Evolutionary conservation across 2,113 vertebrate genomes (phyloP).

Genomic region (Leiothrix lutea): DNA sequence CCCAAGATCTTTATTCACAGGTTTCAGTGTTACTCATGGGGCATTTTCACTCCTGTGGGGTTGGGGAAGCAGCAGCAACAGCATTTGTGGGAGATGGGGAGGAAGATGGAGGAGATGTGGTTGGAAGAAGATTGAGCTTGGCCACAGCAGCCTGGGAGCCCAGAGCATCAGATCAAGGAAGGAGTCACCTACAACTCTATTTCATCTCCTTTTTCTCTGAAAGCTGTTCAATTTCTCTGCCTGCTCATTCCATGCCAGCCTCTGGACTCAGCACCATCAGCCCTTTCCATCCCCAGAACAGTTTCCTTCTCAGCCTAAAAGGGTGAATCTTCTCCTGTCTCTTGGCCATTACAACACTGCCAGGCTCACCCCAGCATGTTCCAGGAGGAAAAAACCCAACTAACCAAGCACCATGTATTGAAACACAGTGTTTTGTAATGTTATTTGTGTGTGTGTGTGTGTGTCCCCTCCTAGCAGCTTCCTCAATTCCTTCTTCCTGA

Average conservation of each 20-base stretch:
- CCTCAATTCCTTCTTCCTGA: slow-evolving; percentile 19
- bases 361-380: neutral
- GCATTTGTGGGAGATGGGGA: neutral
- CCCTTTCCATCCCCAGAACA: neutral
- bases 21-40: neutral
- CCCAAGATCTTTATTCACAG: fast-evolving
- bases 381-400: neutral
- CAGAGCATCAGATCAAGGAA: neutral
- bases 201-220: neutral
- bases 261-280: neutral
- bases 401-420: neutral
- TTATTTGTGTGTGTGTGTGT: neutral
- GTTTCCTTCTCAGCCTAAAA: neutral
- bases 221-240: neutral
- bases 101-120: neutral
- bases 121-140: neutral
- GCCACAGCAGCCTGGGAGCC: neutral
- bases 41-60: neutral
- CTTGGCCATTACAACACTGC: neutral
- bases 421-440: neutral
- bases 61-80: neutral
- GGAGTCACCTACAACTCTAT: neutral
- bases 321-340: neutral
- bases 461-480: neutral
- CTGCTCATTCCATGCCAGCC: fast-evolving